phyloP scores from a whole-genome alignment of 2,888 invertebrate species.

The Parelbella ahira region DNA sequence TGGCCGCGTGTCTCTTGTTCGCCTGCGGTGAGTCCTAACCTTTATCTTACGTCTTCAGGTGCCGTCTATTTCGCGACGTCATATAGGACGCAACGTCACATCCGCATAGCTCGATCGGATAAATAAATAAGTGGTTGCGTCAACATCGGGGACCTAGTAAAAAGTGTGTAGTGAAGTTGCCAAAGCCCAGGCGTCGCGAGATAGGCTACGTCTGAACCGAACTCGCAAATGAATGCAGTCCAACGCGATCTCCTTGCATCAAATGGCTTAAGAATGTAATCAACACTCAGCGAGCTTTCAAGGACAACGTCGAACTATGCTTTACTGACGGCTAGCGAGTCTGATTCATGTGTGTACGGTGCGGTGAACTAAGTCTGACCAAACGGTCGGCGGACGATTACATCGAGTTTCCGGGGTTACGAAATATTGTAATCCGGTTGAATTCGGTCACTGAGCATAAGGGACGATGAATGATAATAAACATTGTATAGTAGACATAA shows the following conservation, averaged over 20 bases:
- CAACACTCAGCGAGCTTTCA: slow-evolving; percentile 57
- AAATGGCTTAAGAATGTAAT: slow-evolving; percentile 58
- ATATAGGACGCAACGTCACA: slow-evolving; percentile 59
- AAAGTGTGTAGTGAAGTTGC: slow-evolving; percentile 73
- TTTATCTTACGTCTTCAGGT: slow-evolving; percentile 72
- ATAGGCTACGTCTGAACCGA: slow-evolving; percentile 59
- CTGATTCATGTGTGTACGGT: slow-evolving; percentile 43
- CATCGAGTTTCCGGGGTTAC: slow-evolving; percentile 40
- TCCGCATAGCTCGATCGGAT: slow-evolving; percentile 42
- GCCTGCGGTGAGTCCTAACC: slow-evolving; percentile 80
- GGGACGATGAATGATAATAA: slow-evolving; percentile 10
- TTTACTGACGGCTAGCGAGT: slow-evolving; percentile 48
- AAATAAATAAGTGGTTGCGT: slow-evolving; percentile 59
- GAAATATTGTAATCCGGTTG: slow-evolving; percentile 40
- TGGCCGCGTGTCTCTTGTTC: slow-evolving; percentile 79
- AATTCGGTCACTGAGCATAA: slow-evolving; percentile 15
- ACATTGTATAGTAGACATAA: background rate
- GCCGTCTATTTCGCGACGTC: slow-evolving; percentile 72
- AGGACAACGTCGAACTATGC: slow-evolving; percentile 54
- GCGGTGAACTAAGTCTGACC: slow-evolving; percentile 37
- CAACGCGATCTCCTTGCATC: slow-evolving; percentile 59
- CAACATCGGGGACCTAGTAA: slow-evolving; percentile 55
- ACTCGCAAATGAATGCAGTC: slow-evolving; percentile 57
- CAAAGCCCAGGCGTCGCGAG: slow-evolving; percentile 57
- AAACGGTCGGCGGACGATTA: slow-evolving; percentile 23